A percentile compares a stretch with the other conserved stretches of the same genome.
phyloP scores from a whole-genome alignment of 2,113 vertebrate species.

The Lasiurus borealis region DNA sequence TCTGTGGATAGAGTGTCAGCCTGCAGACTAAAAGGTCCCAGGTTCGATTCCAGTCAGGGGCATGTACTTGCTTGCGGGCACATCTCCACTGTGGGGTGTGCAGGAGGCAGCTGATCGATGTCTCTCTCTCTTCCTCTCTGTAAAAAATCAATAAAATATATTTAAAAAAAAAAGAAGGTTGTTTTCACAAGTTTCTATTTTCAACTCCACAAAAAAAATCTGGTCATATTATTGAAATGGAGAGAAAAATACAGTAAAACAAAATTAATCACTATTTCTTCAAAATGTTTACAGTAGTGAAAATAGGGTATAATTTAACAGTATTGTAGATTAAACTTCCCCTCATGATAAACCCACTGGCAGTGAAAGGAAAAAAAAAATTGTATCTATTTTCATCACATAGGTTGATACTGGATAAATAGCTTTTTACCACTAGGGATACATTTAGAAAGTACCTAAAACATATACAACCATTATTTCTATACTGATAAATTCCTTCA shows the following conservation, averaged over 20 bases:
- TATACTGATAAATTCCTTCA: not conserved
- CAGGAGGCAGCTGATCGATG: too few relatives aligned
- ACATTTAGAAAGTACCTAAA: not conserved
- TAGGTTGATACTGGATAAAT: not conserved
- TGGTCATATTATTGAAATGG: not conserved
- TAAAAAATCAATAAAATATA: too few relatives aligned
- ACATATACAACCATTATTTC: not conserved
- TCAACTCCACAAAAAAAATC: not conserved
- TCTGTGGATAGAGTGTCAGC: too few relatives aligned
- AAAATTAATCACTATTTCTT: constrained; percentile 4
- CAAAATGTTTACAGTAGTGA: not conserved
- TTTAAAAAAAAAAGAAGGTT: too few relatives aligned
- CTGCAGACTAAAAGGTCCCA: too few relatives aligned
- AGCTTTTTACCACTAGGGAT: not conserved
- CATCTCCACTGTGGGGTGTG: too few relatives aligned
- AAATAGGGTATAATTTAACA: not conserved
- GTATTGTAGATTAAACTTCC: not conserved
- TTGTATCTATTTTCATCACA: not conserved
- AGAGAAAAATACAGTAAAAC: constrained; percentile 29
- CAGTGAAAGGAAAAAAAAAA: not conserved
- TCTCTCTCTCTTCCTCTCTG: too few relatives aligned
- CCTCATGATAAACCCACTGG: not conserved
- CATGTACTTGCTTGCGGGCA: too few relatives aligned
- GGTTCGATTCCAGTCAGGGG: too few relatives aligned
- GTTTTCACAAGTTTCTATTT: not conserved